Evolutionary conservation across 2,113 vertebrate species (phyloP).

Genomic region (Gallinago undulata): DNA sequence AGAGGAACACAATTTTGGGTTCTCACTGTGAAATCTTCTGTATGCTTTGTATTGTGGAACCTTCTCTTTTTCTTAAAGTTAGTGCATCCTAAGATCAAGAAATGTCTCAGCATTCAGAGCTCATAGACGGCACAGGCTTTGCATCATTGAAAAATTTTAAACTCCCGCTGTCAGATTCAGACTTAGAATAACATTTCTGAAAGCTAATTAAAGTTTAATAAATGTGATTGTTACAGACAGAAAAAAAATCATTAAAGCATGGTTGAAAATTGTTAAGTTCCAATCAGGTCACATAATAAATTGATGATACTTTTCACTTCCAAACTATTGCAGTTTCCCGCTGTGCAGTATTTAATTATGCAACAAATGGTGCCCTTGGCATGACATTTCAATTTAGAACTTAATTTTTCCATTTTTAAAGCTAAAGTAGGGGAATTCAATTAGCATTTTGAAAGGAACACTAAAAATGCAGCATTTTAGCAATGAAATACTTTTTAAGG

Average conservation of each 20-base stretch:
- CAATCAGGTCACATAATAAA: constrained; percentile 75
- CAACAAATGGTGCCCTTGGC: constrained; percentile 65
- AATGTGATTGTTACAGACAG: constrained; percentile 81
- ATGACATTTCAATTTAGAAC: constrained; percentile 65
- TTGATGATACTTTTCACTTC: constrained; percentile 62
- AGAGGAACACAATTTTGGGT: neutral
- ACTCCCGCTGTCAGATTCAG: constrained; percentile 68
- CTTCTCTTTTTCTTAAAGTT: neutral
- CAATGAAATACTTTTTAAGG: constrained; percentile 38
- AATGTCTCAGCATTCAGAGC: constrained; percentile 73
- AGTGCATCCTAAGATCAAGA: neutral
- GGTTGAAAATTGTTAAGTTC: constrained; percentile 76
- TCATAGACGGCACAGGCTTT: constrained; percentile 71
- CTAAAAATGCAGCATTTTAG: constrained; percentile 66
- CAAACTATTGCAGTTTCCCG: constrained; percentile 64
- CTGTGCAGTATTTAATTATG: constrained; percentile 69
- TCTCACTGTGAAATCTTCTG: neutral
- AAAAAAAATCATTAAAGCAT: constrained; percentile 82
- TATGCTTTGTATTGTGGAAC: neutral
- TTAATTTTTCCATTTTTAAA: constrained; percentile 74
- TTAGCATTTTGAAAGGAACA: constrained; percentile 71
- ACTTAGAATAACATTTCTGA: constrained; percentile 78
- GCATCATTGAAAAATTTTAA: constrained; percentile 78
- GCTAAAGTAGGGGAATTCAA: constrained; percentile 65
- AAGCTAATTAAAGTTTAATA: constrained; percentile 92